Conservation (phyloP, 2,113 vertebrate species). For the Ailuropoda melanoleuca region DNA sequence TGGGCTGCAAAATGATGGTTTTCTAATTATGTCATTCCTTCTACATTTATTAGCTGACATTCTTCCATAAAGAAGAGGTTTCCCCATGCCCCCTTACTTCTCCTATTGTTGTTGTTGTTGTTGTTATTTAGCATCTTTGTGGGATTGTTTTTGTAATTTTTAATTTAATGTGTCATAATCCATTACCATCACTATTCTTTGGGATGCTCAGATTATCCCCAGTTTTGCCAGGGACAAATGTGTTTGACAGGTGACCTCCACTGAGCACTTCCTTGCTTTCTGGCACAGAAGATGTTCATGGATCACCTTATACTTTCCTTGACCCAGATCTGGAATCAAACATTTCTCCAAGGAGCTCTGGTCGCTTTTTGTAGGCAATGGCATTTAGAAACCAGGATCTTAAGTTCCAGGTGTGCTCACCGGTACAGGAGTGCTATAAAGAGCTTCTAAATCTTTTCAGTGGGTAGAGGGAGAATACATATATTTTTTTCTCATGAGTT, state of each 20-base stretch:
- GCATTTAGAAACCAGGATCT: not conserved
- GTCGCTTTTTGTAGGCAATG: not conserved
- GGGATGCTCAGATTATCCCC: not conserved
- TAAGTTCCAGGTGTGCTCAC: not conserved
- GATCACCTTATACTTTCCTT: not conserved
- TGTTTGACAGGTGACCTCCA: not conserved
- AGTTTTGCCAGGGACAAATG: not conserved
- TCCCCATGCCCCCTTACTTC: not conserved
- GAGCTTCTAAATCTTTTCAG: not conserved
- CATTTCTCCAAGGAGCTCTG: not conserved
- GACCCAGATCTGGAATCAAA: not conserved
- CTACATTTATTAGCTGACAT: not conserved
- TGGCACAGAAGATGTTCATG: not conserved
- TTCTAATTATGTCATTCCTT: not conserved
- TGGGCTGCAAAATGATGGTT: not conserved
- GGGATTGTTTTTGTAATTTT: not conserved
- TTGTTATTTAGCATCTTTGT: not conserved
- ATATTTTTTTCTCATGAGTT: not conserved
- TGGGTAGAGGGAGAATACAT: not conserved
- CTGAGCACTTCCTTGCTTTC: not conserved
- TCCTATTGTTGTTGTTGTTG: not conserved
- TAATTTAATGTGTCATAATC: not conserved
- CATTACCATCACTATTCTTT: not conserved
- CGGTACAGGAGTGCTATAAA: not conserved
- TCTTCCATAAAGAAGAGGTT: not conserved